phyloP scores from a whole-genome alignment of 1,140 invertebrate genomes.

The Steinernema feltiae region DNA sequence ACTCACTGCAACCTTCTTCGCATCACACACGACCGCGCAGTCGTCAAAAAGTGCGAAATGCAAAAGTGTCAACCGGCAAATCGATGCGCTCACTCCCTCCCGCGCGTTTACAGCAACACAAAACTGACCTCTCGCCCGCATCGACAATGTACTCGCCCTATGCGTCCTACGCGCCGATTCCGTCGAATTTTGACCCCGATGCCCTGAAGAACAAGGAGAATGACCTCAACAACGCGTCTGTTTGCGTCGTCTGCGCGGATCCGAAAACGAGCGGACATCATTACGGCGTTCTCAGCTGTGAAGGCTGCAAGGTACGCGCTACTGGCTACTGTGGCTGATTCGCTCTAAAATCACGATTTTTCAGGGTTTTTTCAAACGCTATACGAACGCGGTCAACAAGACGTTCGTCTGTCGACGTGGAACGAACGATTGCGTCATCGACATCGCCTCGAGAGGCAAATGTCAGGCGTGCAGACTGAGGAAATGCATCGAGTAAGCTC shows the following conservation, averaged over 20 bases:
- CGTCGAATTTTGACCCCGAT: slow-evolving; percentile 4
- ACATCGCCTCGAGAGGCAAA: background rate
- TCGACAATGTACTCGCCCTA: too few species aligned
- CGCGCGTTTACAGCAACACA: too few species aligned
- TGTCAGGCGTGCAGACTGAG: slow-evolving; percentile 1
- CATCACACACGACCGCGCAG: too few species aligned
- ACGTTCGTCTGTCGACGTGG: background rate
- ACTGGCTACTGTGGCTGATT: background rate
- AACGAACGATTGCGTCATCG: background rate
- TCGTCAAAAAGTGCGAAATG: too few species aligned
- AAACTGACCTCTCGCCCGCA: too few species aligned
- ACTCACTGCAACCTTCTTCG: too few species aligned
- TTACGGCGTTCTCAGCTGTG: background rate
- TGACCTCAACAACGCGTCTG: background rate
- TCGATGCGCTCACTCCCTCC: too few species aligned
- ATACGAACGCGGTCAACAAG: background rate
- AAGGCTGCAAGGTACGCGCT: background rate
- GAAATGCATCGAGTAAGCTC: background rate
- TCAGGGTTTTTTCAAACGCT: slow-evolving; percentile 8
- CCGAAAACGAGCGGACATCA: background rate
- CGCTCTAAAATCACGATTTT: background rate
- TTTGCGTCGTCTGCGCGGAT: background rate
- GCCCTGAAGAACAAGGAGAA: slow-evolving; percentile 1
- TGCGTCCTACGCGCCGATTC: too few species aligned
- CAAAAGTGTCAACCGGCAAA: too few species aligned